Conservation (phyloP, 2,797 vertebrate genomes). For the Stomatorhinus walkeri region DNA sequence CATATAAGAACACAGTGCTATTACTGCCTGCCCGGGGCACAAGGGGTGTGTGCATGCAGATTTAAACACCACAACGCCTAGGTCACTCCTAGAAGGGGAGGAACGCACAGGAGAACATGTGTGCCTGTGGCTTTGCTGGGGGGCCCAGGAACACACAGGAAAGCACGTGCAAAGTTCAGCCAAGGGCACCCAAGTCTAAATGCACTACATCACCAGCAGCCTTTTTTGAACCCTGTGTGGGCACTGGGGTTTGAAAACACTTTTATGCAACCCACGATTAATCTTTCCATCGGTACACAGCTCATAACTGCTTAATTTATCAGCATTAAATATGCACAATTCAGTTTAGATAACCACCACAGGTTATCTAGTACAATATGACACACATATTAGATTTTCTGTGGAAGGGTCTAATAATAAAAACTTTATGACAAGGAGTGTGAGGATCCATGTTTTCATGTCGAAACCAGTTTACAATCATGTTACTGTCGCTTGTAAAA, state of each 20-base stretch:
- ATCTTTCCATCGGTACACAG: neutral
- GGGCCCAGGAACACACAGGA: neutral
- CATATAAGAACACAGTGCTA: neutral
- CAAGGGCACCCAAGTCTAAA: neutral
- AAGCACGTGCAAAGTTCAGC: neutral
- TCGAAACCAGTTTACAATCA: neutral
- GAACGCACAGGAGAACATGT: neutral
- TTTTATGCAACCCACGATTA: neutral
- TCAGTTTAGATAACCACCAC: neutral
- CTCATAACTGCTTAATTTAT: neutral
- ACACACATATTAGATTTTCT: neutral
- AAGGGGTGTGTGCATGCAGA: neutral
- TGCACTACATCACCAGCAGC: neutral
- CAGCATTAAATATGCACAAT: neutral
- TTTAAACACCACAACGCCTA: neutral
- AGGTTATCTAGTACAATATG: neutral
- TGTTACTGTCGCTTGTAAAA: neutral
- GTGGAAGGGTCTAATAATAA: neutral
- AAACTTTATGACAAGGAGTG: neutral
- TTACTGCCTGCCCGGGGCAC: neutral
- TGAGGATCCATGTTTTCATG: neutral
- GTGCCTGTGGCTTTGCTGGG: neutral
- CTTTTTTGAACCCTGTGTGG: neutral
- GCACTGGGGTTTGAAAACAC: neutral
- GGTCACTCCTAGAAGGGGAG: neutral